phyloP scores from a whole-genome alignment of 2,797 vertebrate species.

The Mus spretus region DNA sequence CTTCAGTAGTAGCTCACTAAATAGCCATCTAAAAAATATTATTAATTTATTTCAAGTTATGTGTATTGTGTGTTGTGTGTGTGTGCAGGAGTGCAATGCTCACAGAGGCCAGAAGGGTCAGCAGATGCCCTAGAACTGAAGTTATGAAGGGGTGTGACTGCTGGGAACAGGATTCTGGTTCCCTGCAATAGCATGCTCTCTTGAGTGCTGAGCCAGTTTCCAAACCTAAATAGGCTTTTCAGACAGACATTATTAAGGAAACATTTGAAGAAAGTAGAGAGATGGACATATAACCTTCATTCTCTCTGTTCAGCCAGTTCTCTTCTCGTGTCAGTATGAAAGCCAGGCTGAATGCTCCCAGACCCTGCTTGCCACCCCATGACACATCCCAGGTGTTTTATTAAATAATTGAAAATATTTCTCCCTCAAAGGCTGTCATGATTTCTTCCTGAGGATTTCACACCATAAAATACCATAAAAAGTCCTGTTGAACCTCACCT shows the following conservation, averaged over 20 bases:
- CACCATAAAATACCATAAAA: neutral
- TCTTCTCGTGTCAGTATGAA: neutral
- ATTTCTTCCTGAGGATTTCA: neutral
- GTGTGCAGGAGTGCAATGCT: too few relatives aligned
- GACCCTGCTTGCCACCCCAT: neutral
- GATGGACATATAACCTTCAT: neutral
- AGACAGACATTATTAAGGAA: neutral
- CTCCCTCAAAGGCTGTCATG: neutral
- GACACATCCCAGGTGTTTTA: neutral
- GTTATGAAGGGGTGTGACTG: neutral
- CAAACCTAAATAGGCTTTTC: neutral
- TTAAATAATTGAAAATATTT: slow-evolving; percentile 16
- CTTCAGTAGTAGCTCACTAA: neutral
- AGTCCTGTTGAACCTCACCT: neutral
- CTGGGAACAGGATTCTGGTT: too few relatives aligned
- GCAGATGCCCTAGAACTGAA: neutral
- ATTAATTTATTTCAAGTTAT: too few relatives aligned
- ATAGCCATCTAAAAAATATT: too few relatives aligned
- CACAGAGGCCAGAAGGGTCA: neutral
- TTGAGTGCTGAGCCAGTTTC: neutral
- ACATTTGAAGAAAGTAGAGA: slow-evolving; percentile 34
- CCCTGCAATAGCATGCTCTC: neutral
- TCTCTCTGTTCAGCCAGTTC: neutral
- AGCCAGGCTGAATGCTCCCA: neutral
- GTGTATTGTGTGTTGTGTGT: neutral